Percentiles rank a stretch among this genome's conserved stretches.
Evolutionary conservation across 2,113 vertebrate genomes (phyloP).

Genomic region (Hemicordylus capensis): DNA sequence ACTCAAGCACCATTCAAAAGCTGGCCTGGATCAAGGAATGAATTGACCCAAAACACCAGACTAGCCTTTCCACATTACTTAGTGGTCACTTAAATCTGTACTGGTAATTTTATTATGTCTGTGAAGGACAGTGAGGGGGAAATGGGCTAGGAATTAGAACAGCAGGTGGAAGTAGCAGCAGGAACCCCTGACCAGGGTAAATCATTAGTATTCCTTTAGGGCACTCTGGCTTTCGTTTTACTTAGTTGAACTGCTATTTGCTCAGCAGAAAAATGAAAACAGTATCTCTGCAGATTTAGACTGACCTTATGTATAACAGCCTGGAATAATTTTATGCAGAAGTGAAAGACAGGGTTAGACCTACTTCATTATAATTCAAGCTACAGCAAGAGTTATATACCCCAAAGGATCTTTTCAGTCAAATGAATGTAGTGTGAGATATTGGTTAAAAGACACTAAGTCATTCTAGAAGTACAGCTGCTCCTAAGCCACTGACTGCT

Average conservation of each 20-base stretch:
- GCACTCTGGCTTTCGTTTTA: not conserved
- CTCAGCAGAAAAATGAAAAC: conserved; percentile 32
- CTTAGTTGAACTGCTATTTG: conserved; percentile 30
- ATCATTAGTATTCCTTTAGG: too few relatives aligned
- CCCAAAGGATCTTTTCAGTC: conserved; percentile 47
- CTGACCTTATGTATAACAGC: conserved; percentile 31
- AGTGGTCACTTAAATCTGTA: too few relatives aligned
- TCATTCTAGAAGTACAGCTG: conserved; percentile 28
- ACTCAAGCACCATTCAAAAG: too few relatives aligned
- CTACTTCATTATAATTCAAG: conserved; percentile 42
- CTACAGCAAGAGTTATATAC: conserved; percentile 47
- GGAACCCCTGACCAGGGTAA: too few relatives aligned
- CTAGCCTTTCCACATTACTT: too few relatives aligned
- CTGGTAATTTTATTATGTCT: too few relatives aligned
- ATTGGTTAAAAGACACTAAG: conserved; percentile 29
- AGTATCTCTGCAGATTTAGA: conserved; percentile 24
- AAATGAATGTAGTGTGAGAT: conserved; percentile 13
- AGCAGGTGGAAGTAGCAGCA: too few relatives aligned
- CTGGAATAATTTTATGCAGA: conserved; percentile 41
- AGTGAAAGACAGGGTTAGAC: conserved; percentile 41
- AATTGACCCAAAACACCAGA: too few relatives aligned
- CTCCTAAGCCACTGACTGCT: conserved; percentile 13
- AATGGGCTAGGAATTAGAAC: too few relatives aligned
- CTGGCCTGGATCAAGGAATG: too few relatives aligned
- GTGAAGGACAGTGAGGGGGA: too few relatives aligned